Base-by-base conservation (phyloP, 2,888 invertebrate genomes). In the Lochmaea capreae region DNA sequence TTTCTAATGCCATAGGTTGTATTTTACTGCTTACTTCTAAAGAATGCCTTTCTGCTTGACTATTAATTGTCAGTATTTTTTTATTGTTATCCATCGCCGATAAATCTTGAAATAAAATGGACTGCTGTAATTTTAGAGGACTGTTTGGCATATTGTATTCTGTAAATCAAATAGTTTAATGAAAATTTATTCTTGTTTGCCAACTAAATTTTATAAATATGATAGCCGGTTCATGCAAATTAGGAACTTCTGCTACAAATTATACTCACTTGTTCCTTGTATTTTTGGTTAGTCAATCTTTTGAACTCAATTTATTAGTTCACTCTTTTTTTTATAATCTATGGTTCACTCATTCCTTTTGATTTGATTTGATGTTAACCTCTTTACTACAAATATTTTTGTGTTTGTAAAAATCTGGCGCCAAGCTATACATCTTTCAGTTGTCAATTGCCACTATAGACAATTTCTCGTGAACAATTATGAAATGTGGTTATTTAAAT, bases 81-180 rank as follows among this genome's bases (percentile, higher is more conserved):
- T 52, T 14, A n/a, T 52, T 52, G 22, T 16, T 16, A 54, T 54
- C 16, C 26, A 59, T 26, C 26, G 1, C 12, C 14, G 33, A 33
- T 59, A 59, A 12, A 59, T 14, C 33, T 59, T 59, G 14, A 14
- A 61, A 52, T 11, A 65, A 33, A 14, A 26, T 12, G 42, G 65
- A 65, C 10, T 49, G 2, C 10, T 71, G 54, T 26, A 58, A 43
- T 65, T 71, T 65, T 46, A 26, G 46, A 39, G 58, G 65, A 57
- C 58, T 59, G 8, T 62, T 61, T 6, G 61, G 14, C 71, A 61
- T 71, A 46, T 22, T 67, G 4, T 9, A 11, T 22, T 18, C 22
- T 59, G 33, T 59, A 59, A 59, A 59, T n/a, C 3, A 58, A 49
- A n/a, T 2, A 2, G 2, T 0, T 12, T 1, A 49, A n/a, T 49